Conservation (phyloP, 2,888 invertebrate genomes). For the Trilocha varians region DNA sequence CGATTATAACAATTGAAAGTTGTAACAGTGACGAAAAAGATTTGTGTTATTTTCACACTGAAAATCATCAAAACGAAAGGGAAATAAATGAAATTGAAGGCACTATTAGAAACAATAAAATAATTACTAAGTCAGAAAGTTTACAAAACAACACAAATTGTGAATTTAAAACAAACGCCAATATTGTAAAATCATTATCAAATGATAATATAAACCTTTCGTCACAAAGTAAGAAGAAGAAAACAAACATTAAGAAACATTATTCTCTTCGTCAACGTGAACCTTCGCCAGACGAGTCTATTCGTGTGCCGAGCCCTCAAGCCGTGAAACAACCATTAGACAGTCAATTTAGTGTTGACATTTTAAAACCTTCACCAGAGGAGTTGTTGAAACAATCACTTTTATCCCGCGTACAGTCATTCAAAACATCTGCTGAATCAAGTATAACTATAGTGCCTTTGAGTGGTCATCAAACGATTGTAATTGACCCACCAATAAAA, state of each 20-base stretch:
- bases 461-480: constrained; percentile 70
- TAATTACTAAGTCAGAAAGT: constrained; percentile 61
- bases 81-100: constrained; percentile 69
- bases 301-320: constrained; percentile 54
- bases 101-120: constrained; percentile 62
- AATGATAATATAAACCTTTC: constrained; percentile 51
- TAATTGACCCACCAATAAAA: constrained; percentile 57
- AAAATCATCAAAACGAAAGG: constrained; percentile 65
- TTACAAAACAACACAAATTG: constrained; percentile 39
- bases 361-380: constrained; percentile 24
- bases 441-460: constrained; percentile 62
- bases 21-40: constrained; percentile 57
- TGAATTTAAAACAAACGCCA: constrained; percentile 39
- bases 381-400: constrained; percentile 46
- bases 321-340: constrained; percentile 21
- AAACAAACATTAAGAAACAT: constrained; percentile 54
- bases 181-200: constrained; percentile 48
- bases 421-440: constrained; percentile 63
- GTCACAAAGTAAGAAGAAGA: constrained; percentile 34
- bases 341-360: constrained; percentile 4
- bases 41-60: constrained; percentile 37
- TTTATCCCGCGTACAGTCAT: constrained; percentile 59
- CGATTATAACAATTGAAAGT: constrained; percentile 60
- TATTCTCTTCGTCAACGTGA: constrained; percentile 66
- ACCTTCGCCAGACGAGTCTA: constrained; percentile 47